Evolutionary conservation across 2,888 invertebrate species (phyloP).

Genomic region (Stictocephala bisonia): DNA sequence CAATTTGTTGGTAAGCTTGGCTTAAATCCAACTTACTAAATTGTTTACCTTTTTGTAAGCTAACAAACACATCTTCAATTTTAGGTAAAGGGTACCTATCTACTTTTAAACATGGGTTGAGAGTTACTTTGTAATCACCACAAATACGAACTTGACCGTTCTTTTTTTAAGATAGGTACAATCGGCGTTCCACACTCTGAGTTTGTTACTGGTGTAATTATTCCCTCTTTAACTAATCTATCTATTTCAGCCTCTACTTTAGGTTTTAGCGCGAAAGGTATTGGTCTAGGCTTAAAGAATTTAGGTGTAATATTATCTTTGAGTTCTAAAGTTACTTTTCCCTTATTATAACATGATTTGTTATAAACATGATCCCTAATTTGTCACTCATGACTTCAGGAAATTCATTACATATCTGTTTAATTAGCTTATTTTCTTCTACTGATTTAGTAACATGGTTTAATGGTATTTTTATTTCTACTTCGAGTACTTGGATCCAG

Average conservation of each 20-base stretch:
- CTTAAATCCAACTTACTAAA: slow-evolving; percentile 62
- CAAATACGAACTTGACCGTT: slow-evolving; percentile 60
- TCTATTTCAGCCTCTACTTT: slow-evolving; percentile 56
- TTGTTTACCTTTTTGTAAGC: slow-evolving; percentile 58
- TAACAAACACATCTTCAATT: slow-evolving; percentile 54
- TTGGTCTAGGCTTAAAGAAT: slow-evolving; percentile 54
- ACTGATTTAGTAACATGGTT: neutral
- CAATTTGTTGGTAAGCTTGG: slow-evolving; percentile 63
- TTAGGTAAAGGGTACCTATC: slow-evolving; percentile 57
- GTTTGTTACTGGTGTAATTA: slow-evolving; percentile 53
- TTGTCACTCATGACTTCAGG: slow-evolving; percentile 42
- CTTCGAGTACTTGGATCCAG: no score
- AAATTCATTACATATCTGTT: slow-evolving; percentile 10
- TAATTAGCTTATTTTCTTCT: neutral
- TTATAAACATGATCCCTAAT: no score
- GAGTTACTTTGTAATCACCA: slow-evolving; percentile 59
- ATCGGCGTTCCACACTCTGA: slow-evolving; percentile 62
- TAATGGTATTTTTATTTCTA: no score
- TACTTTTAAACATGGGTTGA: slow-evolving; percentile 59
- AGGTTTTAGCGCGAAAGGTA: slow-evolving; percentile 56
- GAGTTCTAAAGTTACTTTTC: slow-evolving; percentile 10
- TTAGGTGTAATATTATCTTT: slow-evolving; percentile 51
- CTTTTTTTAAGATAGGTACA: slow-evolving; percentile 61
- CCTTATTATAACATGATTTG: slow-evolving; percentile 23
- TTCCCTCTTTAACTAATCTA: slow-evolving; percentile 51